Evolutionary conservation across 2,797 vertebrate genomes (phyloP).

Genomic region (Oryzias sinensis): DNA sequence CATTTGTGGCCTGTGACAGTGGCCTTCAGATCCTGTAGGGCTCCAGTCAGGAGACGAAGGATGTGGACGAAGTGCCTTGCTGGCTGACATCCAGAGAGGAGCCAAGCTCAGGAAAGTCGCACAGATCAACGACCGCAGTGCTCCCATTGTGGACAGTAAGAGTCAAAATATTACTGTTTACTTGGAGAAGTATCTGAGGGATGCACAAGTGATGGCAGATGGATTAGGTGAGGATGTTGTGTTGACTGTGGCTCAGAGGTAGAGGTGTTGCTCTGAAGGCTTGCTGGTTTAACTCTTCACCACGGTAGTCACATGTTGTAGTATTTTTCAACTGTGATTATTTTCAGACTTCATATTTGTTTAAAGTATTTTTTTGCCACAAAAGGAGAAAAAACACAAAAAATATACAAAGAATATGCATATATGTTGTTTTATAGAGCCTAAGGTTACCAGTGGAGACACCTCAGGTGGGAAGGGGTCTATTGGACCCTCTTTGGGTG

Average conservation of each 20-base stretch:
- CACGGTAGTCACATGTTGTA: too few relatives aligned
- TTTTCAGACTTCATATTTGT: too few relatives aligned
- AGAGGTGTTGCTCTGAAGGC: too few relatives aligned
- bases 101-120: constrained; percentile 85
- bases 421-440: constrained; percentile 56
- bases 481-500: constrained; percentile 78
- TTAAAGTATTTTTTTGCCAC: too few relatives aligned
- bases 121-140: constrained; percentile 90
- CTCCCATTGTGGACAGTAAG: constrained; percentile 88
- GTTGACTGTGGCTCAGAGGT: too few relatives aligned
- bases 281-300: too few relatives aligned
- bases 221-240: too few relatives aligned
- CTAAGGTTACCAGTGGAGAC: constrained; percentile 77
- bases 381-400: too few relatives aligned
- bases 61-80: constrained; percentile 82
- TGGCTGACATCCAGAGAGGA: constrained; percentile 94
- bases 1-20: constrained; percentile 32
- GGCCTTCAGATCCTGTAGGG: constrained; percentile 54
- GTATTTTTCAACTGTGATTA: too few relatives aligned
- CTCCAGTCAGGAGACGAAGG: constrained; percentile 71
- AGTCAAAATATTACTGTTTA: constrained; percentile 6
- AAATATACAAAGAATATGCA: background rate
- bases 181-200: too few relatives aligned
- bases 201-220: too few relatives aligned
- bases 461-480: constrained; percentile 55